A percentile compares a stretch with the other conserved stretches of the same genome.
These are phyloP conservation scores for Sphaeridia pumilis DNA, from an alignment of 2,888 invertebrate species.

Conservation along the genomic window DNA sequence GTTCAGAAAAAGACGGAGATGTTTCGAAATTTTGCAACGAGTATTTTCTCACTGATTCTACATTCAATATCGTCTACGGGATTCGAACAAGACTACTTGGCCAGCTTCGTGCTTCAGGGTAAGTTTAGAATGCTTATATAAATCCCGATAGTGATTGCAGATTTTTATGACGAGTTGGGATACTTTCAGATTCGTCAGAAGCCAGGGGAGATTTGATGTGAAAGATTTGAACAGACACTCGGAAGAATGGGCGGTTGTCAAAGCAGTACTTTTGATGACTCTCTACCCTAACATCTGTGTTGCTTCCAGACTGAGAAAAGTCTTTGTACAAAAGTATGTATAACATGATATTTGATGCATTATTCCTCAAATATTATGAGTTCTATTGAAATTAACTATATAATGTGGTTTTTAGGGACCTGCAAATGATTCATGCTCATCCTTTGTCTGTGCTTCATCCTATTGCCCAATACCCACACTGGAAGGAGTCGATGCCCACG, in stretches of 20 bases:
- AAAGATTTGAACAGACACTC: slow-evolving; percentile 71
- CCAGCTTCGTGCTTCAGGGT: slow-evolving; percentile 50
- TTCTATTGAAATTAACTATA: neutral
- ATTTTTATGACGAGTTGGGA: neutral
- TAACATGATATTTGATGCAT: neutral
- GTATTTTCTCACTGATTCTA: slow-evolving; percentile 62
- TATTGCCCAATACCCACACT: neutral
- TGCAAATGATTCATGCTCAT: neutral
- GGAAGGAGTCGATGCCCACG: slow-evolving; percentile 45
- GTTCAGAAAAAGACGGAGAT: slow-evolving; percentile 28
- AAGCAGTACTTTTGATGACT: slow-evolving; percentile 76
- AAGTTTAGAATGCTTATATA: neutral
- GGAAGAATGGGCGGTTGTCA: slow-evolving; percentile 80
- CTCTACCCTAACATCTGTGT: slow-evolving; percentile 67
- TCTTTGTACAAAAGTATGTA: slow-evolving; percentile 21
- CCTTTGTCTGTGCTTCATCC: neutral
- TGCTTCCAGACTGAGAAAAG: slow-evolving; percentile 14
- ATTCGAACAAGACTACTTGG: slow-evolving; percentile 72
- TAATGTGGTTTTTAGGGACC: neutral
- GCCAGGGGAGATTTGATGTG: slow-evolving; percentile 48
- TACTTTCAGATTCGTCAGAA: slow-evolving; percentile 48
- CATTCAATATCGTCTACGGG: slow-evolving; percentile 81
- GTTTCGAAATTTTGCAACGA: slow-evolving; percentile 47
- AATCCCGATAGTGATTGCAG: neutral
- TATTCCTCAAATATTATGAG: neutral